These are phyloP conservation scores for Zaprionus camerounensis DNA, from an alignment of 1,140 invertebrate species.

Conservation along the genomic window DNA sequence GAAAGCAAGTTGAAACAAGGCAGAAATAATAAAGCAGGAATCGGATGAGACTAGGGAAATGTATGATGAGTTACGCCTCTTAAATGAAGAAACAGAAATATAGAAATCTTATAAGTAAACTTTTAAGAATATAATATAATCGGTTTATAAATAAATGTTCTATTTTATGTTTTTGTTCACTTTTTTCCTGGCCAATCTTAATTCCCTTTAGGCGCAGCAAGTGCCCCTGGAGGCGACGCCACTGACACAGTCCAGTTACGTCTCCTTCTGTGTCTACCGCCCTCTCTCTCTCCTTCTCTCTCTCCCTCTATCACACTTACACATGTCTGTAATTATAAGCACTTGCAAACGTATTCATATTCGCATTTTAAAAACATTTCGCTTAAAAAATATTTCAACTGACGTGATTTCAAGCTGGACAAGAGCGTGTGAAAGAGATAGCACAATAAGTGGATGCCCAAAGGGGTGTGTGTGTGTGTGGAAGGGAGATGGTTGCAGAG, in stretches of 20 bases:
- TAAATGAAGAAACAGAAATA: no score
- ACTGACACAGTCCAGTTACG: neutral
- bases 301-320: neutral
- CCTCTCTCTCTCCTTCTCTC: no score
- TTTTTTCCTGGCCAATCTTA: no score
- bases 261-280: neutral
- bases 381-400: constrained; percentile 8
- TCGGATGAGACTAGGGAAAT: no score
- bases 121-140: no score
- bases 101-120: no score
- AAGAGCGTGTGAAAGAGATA: neutral
- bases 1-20: neutral
- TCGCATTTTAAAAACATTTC: constrained; percentile 29
- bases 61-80: no score
- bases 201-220: no score
- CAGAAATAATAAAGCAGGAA: neutral
- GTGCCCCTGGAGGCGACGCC: no score
- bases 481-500: constrained; percentile 12
- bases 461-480: neutral
- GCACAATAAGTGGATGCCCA: neutral
- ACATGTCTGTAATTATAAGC: constrained; percentile 7
- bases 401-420: constrained; percentile 23
- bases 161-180: no score
- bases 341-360: neutral
- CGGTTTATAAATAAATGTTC: no score